Percentiles rank a stretch among this genome's conserved stretches.
phyloP scores from a whole-genome alignment of 23 tunicate species.

The Botrylloides violaceus region DNA sequence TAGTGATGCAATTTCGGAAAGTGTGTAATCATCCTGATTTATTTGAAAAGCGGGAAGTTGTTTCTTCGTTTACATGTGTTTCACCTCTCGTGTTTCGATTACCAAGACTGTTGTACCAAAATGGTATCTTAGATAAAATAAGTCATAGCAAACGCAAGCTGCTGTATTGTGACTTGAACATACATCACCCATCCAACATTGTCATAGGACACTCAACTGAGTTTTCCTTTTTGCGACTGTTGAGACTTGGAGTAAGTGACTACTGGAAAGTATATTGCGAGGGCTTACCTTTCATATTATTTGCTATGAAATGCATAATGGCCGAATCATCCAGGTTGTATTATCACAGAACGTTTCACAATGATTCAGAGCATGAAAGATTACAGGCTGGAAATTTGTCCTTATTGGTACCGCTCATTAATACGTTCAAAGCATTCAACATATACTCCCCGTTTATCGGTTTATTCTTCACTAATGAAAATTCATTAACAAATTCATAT shows the following conservation, averaged over 20 bases:
- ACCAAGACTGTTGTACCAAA: slow-evolving; percentile 11
- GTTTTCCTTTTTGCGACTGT: slow-evolving; percentile 54
- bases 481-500: no score
- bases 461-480: not conserved
- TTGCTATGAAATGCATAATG: no score
- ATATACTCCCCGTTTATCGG: not conserved
- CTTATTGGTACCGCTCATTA: not conserved
- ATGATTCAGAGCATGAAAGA: not conserved
- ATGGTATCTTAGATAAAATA: slow-evolving; percentile 12
- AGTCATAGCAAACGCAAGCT: slow-evolving; percentile 18
- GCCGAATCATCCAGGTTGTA: no score
- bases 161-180: slow-evolving; percentile 48
- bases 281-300: no score
- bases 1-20: slow-evolving; percentile 88
- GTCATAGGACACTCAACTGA: slow-evolving; percentile 3
- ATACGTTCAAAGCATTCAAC: not conserved
- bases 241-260: slow-evolving; percentile 15
- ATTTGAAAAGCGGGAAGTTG: slow-evolving; percentile 16
- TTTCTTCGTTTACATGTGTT: not conserved
- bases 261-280: slow-evolving; percentile 17
- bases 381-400: not conserved
- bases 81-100: not conserved
- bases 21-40: slow-evolving; percentile 36
- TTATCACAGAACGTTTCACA: not conserved
- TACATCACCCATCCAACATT: slow-evolving; percentile 42